phyloP scores from a whole-genome alignment of 2,113 vertebrate species.

The Balaeniceps rex region DNA sequence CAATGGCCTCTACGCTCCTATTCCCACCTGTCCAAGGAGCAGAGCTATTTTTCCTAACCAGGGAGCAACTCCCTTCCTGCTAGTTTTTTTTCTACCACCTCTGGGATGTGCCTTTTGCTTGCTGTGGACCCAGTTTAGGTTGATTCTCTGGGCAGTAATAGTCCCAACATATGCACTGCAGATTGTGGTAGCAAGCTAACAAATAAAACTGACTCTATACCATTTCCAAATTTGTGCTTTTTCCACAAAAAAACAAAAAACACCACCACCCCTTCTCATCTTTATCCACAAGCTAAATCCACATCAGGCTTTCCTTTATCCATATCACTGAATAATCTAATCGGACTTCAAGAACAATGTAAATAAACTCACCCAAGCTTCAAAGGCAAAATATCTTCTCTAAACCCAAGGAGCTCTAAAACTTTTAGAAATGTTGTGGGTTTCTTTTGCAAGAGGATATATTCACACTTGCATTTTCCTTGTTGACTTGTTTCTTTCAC shows the following conservation, averaged over 20 bases:
- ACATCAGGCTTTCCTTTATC: background rate
- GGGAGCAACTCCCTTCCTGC: background rate
- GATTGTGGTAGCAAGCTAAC: background rate
- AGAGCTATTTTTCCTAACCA: background rate
- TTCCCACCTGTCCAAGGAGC: background rate
- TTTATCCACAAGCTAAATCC: background rate
- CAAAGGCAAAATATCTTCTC: constrained; percentile 43
- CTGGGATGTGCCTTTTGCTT: background rate
- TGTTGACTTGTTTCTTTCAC: constrained; percentile 53
- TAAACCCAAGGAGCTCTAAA: background rate
- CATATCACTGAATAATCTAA: constrained; percentile 28
- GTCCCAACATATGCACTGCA: background rate
- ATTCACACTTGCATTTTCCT: constrained; percentile 66
- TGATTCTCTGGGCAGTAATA: background rate
- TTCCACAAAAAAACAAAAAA: no score
- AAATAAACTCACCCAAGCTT: constrained; percentile 35
- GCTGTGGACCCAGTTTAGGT: background rate
- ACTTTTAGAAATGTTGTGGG: constrained; percentile 14
- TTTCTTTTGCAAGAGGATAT: constrained; percentile 46
- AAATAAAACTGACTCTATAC: background rate
- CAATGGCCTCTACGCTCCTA: background rate
- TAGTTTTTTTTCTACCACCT: background rate
- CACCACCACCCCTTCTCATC: background rate
- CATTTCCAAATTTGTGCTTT: background rate
- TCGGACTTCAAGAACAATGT: background rate